Percentiles rank a stretch among this genome's conserved stretches.
phyloP scores from a whole-genome alignment of 2,888 invertebrate species.

The Eueremaeus valkanovi region DNA sequence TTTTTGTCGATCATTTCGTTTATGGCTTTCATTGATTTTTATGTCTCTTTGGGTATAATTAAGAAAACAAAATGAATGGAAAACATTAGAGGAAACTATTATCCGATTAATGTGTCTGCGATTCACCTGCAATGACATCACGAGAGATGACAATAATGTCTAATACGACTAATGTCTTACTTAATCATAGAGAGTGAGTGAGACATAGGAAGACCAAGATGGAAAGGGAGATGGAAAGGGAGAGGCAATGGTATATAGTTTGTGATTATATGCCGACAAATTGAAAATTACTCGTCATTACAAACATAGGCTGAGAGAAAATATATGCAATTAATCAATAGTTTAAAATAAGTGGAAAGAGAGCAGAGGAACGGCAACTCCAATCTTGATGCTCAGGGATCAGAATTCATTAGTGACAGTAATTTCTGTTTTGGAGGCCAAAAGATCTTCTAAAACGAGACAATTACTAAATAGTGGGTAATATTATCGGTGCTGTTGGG shows the following conservation, averaged over 20 bases:
- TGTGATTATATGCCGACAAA: neutral
- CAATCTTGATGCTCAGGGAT: neutral
- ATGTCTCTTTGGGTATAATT: neutral
- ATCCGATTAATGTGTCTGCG: constrained; percentile 5
- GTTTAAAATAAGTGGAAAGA: neutral
- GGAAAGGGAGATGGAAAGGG: neutral
- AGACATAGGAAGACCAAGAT: neutral
- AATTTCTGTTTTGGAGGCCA: neutral
- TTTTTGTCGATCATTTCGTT: neutral
- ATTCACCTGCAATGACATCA: constrained; percentile 27
- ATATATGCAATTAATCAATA: constrained; percentile 11
- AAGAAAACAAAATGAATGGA: neutral
- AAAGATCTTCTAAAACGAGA: neutral
- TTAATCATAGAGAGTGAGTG: no score
- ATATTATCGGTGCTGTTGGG: constrained; percentile 26
- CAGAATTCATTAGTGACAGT: constrained; percentile 19
- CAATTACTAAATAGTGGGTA: constrained; percentile 8
- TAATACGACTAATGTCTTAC: constrained; percentile 19
- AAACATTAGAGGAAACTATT: neutral
- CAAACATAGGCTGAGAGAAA: neutral
- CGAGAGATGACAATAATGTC: constrained; percentile 15
- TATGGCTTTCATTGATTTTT: neutral
- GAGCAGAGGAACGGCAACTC: neutral
- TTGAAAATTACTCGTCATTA: neutral
- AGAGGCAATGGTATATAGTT: no score